Base-by-base conservation (phyloP, 1,140 invertebrate genomes). In the Latrodectus geometricus region DNA sequence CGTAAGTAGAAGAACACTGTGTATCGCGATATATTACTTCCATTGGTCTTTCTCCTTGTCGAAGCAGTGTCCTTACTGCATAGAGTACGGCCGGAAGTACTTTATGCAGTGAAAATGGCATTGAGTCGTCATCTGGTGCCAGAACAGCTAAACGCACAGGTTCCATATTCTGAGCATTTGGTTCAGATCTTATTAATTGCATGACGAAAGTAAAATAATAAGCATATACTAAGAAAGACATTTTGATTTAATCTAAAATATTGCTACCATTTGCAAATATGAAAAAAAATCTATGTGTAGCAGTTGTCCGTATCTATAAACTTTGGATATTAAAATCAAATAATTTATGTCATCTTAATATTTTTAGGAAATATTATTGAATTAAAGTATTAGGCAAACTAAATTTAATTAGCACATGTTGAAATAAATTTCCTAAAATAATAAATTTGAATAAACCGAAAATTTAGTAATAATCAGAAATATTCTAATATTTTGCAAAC, bases 1-100 rank as follows among this genome's bases (percentile, higher is more conserved):
- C 96, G 78, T 93, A 93, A 0, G 94, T 94, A 7, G 95, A 96
- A 11, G 95, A 96, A 90, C 95, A 96, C n/a, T 93, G 92, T 0
- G 95, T 95, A 89, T 96, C 95, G 69, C 95, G 92, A 84, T 94
- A 93, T 56, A 94, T 92, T 0, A 96, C 93, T 20, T 93, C 91
- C 68, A 96, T 69, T 0, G 72, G 65, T 4, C 74, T 48, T 9
- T 52, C 77, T 15, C 93, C 93, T 0, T 94, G 93, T 2, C 95
- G 91, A 0, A 93, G 92, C 20, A 91, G 74, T 66, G 90, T 89
- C 9, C 91, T 90, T 21, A 96, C 93, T 8, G 95, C 96, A 90
- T 96, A 91, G 69, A 94, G 91, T 9, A 97, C 92, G 11, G 95
- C 94, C 0, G 96, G 95, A 77, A 96, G 89, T 48, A 96, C 93